phyloP scores from a whole-genome alignment of 2,113 vertebrate species.

The Pseudorectes ferrugineus region DNA sequence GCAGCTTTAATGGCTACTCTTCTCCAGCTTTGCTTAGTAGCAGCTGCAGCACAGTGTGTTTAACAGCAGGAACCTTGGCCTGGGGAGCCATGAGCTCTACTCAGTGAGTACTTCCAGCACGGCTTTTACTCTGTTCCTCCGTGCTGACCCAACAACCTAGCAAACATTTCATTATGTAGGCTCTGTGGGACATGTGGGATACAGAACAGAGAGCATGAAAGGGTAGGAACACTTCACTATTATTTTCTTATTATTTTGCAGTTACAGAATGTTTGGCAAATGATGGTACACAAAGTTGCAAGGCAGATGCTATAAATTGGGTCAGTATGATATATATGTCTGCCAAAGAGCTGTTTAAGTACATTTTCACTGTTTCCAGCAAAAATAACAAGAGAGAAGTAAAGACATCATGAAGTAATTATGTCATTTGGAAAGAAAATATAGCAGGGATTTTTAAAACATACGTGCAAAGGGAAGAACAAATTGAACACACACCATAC shows the following conservation, averaged over 20 bases:
- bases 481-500: not conserved
- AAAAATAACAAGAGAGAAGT: conserved; percentile 27
- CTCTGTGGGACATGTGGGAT: conserved; percentile 43
- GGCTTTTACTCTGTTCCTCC: not conserved
- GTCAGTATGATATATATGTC: conserved; percentile 20
- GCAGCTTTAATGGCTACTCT: not conserved
- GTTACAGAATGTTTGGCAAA: conserved; percentile 29
- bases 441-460: not conserved
- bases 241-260: conserved; percentile 53
- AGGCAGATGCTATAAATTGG: conserved; percentile 53
- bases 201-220: conserved; percentile 5
- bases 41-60: not conserved
- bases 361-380: conserved; percentile 32
- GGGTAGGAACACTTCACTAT: conserved; percentile 9
- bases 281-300: not conserved
- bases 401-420: conserved; percentile 58
- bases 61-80: conserved; percentile 1
- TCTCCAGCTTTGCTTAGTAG: not conserved
- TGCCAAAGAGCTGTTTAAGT: conserved; percentile 36
- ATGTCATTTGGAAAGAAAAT: conserved; percentile 36
- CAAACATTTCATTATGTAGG: conserved; percentile 40
- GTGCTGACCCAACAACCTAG: conserved; percentile 32
- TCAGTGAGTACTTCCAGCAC: not conserved
- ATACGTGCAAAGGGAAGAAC: conserved; percentile 8
- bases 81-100: not conserved